Evolutionary conservation across 2,888 invertebrate genomes (phyloP).

Genomic region (Epinotia brunnichana): DNA sequence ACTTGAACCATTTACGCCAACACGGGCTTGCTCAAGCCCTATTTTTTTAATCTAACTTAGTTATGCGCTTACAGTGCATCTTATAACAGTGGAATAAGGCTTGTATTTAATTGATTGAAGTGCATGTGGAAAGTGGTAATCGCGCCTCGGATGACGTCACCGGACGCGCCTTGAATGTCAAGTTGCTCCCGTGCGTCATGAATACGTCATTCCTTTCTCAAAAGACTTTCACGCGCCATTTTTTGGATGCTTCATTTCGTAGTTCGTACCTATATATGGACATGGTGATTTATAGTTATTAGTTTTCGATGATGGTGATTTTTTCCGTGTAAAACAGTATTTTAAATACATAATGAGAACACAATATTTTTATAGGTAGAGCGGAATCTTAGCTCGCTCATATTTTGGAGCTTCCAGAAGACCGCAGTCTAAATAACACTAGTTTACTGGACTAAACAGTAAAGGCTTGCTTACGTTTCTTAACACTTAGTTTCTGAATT

Average conservation of each 20-base stretch:
- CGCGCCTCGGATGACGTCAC: constrained; percentile 64
- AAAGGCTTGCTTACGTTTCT: no score
- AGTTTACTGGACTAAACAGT: no score
- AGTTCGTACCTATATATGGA: constrained; percentile 40
- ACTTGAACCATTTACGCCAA: constrained; percentile 42
- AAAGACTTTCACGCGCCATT: constrained; percentile 55
- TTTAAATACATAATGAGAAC: no score
- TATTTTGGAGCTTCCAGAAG: no score
- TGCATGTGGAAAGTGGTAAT: constrained; percentile 14
- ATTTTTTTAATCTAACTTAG: constrained; percentile 3
- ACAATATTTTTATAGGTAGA: neutral
- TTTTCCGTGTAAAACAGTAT: no score
- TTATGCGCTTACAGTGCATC: neutral
- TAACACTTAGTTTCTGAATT: no score
- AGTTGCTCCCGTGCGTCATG: constrained; percentile 66
- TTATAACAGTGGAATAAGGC: constrained; percentile 1
- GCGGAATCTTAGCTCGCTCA: no score
- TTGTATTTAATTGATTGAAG: neutral
- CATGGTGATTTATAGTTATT: constrained; percentile 3
- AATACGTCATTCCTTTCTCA: constrained; percentile 62
- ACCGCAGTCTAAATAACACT: no score
- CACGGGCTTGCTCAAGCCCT: constrained; percentile 30
- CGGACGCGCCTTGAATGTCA: constrained; percentile 63
- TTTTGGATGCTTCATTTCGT: constrained; percentile 48
- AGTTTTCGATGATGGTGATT: no score